Conservation (phyloP, 2,888 invertebrate genomes). For the Metopia argyrocephala region DNA sequence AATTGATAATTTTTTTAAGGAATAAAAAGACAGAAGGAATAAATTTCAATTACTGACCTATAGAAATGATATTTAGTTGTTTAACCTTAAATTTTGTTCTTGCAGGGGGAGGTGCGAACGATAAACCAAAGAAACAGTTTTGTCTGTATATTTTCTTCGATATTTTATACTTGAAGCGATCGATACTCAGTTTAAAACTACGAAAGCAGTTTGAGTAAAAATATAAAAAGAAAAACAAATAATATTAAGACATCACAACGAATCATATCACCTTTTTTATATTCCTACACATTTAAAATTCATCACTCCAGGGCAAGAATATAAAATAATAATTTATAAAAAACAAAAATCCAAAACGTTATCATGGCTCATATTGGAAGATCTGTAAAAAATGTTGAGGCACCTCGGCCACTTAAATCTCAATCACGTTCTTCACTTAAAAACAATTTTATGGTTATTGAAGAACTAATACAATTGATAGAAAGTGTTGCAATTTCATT, state of each 20-base stretch:
- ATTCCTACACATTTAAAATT: neutral
- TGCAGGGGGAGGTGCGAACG: conserved; percentile 78
- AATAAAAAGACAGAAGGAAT: conserved; percentile 6
- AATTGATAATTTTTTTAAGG: conserved; percentile 34
- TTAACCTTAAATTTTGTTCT: conserved; percentile 39
- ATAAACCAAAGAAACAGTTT: conserved; percentile 67
- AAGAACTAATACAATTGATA: conserved; percentile 89
- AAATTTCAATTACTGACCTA: neutral
- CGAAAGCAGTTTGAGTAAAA: conserved; percentile 55
- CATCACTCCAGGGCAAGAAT: conserved; percentile 12
- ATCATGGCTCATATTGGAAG: conserved; percentile 82
- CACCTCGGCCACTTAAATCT: conserved; percentile 85
- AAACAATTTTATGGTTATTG: conserved; percentile 81
- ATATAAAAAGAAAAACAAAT: conserved; percentile 54
- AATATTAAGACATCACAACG: conserved; percentile 34
- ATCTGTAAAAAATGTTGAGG: conserved; percentile 86
- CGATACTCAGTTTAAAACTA: conserved; percentile 66
- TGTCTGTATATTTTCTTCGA: conserved; percentile 70
- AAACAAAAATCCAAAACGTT: neutral
- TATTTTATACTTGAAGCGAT: conserved; percentile 71
- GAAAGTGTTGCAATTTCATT: conserved; percentile 89
- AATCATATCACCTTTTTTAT: conserved; percentile 43
- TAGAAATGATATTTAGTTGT: neutral
- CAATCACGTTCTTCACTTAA: conserved; percentile 79
- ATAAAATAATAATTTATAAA: neutral